Conservation (phyloP, 2,113 vertebrate genomes). For the Puffinus mauretanicus region DNA sequence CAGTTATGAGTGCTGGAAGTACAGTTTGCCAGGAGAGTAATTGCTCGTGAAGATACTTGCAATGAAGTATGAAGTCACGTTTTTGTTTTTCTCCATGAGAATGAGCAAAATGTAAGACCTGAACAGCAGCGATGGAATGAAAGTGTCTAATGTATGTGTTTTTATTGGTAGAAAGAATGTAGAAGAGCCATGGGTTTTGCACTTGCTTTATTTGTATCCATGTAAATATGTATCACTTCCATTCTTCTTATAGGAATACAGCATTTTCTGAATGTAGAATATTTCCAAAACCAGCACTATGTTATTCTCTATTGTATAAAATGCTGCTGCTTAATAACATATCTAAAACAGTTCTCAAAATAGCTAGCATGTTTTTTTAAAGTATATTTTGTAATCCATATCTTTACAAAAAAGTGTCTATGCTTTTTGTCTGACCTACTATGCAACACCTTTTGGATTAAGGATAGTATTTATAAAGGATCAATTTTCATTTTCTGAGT, state of each 20-base stretch:
- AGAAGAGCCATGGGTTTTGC: constrained; percentile 48
- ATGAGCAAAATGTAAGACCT: constrained; percentile 22
- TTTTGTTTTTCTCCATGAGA: constrained; percentile 60
- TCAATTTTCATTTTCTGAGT: constrained; percentile 40
- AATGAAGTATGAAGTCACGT: neutral
- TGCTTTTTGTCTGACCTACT: constrained; percentile 74
- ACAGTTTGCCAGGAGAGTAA: constrained; percentile 28
- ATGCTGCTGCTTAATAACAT: constrained; percentile 71
- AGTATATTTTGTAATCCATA: constrained; percentile 79
- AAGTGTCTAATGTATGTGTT: constrained; percentile 51
- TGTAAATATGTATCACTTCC: constrained; percentile 42
- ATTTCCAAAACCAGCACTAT: constrained; percentile 63
- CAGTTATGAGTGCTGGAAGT: constrained; percentile 49
- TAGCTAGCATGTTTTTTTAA: constrained; percentile 72
- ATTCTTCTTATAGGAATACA: constrained; percentile 25
- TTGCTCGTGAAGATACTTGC: constrained; percentile 35
- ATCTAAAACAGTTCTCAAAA: constrained; percentile 73
- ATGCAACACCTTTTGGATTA: constrained; percentile 54
- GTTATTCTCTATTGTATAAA: constrained; percentile 82
- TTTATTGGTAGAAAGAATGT: constrained; percentile 58
- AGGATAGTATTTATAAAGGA: constrained; percentile 74
- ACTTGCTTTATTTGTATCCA: constrained; percentile 50
- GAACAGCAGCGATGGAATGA: neutral
- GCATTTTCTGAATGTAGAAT: constrained; percentile 81
- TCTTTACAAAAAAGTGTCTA: constrained; percentile 65